phyloP scores from a whole-genome alignment of 2,113 vertebrate species.

The Pseudonaja textilis region DNA sequence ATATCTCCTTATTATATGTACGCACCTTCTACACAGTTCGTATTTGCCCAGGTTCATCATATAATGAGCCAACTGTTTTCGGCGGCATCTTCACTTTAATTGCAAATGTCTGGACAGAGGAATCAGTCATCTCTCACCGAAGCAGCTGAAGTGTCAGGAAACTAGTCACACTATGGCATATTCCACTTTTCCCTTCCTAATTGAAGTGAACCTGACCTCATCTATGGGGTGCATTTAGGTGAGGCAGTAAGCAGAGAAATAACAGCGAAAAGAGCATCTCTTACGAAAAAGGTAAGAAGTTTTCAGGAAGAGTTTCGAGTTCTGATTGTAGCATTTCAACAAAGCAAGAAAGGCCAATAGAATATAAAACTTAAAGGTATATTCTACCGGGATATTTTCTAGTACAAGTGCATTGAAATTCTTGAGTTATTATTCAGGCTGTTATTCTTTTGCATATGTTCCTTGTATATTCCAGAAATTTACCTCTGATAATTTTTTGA shows the following conservation, averaged over 20 bases:
- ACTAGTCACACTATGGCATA: slow-evolving; percentile 31
- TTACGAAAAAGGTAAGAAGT: slow-evolving; percentile 46
- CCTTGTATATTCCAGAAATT: background rate
- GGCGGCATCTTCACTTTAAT: slow-evolving; percentile 58
- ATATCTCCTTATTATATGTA: slow-evolving; percentile 63
- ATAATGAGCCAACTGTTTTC: slow-evolving; percentile 64
- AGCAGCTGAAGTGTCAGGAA: slow-evolving; percentile 47
- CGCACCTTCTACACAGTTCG: slow-evolving; percentile 54
- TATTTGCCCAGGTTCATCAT: slow-evolving; percentile 61
- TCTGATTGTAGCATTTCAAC: slow-evolving; percentile 44
- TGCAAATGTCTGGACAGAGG: slow-evolving; percentile 56
- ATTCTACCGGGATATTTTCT: background rate
- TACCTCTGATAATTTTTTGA: background rate
- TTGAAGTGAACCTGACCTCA: slow-evolving; percentile 44
- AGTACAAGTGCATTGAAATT: background rate
- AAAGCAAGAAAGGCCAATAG: slow-evolving; percentile 32
- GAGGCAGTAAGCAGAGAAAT: background rate
- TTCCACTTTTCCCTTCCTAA: slow-evolving; percentile 46
- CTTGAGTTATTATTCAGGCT: background rate
- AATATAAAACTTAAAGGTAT: background rate
- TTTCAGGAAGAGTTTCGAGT: slow-evolving; percentile 40
- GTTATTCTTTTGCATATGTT: background rate
- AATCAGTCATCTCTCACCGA: slow-evolving; percentile 53
- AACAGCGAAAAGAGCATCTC: background rate
- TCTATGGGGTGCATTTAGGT: background rate